Conservation (phyloP, 2,888 invertebrate genomes). For the Heliconius sara region DNA sequence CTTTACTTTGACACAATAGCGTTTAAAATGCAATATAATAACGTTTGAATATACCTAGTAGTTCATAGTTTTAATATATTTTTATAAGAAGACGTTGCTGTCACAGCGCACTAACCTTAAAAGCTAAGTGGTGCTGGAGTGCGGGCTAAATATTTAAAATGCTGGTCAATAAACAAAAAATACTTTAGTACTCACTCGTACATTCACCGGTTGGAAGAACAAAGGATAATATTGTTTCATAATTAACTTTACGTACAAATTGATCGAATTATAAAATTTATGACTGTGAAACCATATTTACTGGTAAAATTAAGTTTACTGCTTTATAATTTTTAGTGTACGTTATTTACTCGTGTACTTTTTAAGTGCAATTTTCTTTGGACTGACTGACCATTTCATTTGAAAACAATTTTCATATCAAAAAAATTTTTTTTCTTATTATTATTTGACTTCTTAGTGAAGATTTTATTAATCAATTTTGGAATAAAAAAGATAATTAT, state of each 20-base stretch:
- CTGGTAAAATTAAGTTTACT: background rate
- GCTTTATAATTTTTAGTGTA: background rate
- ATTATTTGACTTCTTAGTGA: no score
- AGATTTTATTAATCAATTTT: no score
- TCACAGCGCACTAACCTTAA: conserved; percentile 22
- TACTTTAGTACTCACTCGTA: background rate
- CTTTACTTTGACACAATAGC: background rate
- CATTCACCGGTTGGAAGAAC: conserved; percentile 1
- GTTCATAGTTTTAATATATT: conserved; percentile 23
- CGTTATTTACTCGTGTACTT: background rate
- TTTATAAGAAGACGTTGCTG: conserved; percentile 19
- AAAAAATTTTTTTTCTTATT: no score
- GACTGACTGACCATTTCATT: no score
- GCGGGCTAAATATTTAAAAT: conserved; percentile 26
- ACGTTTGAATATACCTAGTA: background rate
- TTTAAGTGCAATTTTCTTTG: background rate
- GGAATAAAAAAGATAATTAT: no score
- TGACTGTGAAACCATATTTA: conserved; percentile 3
- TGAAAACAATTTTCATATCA: no score
- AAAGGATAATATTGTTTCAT: conserved; percentile 14
- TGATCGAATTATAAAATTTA: conserved; percentile 15
- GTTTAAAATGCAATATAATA: conserved; percentile 9
- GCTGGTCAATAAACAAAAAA: conserved; percentile 23
- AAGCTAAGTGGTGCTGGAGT: conserved; percentile 26
- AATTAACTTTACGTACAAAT: conserved; percentile 6